phyloP scores from a whole-genome alignment of 2,888 invertebrate genomes.

The Tigriopus californicus region DNA sequence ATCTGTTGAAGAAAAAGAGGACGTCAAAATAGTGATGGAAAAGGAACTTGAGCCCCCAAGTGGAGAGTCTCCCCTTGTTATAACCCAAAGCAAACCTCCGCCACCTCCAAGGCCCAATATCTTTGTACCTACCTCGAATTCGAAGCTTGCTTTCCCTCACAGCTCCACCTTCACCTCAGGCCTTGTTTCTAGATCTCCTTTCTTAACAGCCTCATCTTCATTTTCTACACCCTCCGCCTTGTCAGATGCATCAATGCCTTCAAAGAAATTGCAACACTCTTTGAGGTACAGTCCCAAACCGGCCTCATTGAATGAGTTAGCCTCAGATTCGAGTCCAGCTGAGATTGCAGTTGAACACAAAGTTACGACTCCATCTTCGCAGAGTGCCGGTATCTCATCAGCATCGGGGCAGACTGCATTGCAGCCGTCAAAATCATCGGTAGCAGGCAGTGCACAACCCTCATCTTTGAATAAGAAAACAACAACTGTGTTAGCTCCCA shows the following conservation, averaged over 20 bases:
- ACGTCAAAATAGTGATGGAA: neutral
- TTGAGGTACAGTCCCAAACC: too few relatives aligned
- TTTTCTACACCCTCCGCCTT: constrained; percentile 18
- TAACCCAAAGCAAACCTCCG: constrained; percentile 7
- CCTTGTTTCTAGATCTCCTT: constrained; percentile 8
- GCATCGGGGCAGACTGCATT: neutral
- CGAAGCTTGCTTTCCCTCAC: constrained; percentile 11
- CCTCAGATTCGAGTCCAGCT: too few relatives aligned
- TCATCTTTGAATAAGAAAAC: neutral
- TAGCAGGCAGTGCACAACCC: neutral
- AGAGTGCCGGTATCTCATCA: too few relatives aligned
- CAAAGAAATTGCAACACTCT: constrained; percentile 8
- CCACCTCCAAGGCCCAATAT: constrained; percentile 19
- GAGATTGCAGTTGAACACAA: neutral
- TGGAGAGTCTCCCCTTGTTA: neutral
- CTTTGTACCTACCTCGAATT: neutral
- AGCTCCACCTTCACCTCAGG: constrained; percentile 15
- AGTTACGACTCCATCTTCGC: neutral
- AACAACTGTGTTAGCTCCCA: neutral
- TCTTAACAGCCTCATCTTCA: constrained; percentile 14
- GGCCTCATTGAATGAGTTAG: too few relatives aligned
- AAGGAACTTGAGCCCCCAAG: neutral
- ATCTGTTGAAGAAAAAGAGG: neutral
- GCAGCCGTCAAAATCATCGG: neutral
- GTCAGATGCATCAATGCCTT: constrained; percentile 19